phyloP scores from a whole-genome alignment of 2,113 vertebrate genomes.

The Heterotilapia buettikoferi region DNA sequence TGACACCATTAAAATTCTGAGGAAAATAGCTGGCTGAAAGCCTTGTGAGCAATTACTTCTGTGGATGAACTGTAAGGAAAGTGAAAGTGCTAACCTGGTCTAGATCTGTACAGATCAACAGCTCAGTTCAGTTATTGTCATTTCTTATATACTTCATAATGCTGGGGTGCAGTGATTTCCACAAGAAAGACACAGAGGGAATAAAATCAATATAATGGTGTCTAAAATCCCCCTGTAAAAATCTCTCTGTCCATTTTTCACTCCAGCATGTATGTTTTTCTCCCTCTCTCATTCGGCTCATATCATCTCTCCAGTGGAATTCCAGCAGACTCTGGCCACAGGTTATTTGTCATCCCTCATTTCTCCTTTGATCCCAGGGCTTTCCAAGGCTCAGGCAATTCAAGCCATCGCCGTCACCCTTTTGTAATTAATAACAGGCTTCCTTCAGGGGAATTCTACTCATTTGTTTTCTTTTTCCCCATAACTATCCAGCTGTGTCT shows the following conservation, averaged over 20 bases:
- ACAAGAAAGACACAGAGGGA: neutral
- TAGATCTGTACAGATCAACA: neutral
- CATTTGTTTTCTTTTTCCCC: slow-evolving; percentile 68
- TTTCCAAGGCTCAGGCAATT: slow-evolving; percentile 68
- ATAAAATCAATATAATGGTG: neutral
- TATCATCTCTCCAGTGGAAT: slow-evolving; percentile 22
- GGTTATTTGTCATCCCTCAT: slow-evolving; percentile 68
- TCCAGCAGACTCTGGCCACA: slow-evolving; percentile 31
- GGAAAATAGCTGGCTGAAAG: slow-evolving; percentile 11
- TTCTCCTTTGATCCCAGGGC: slow-evolving; percentile 71
- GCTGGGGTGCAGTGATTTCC: neutral
- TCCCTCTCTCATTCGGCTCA: neutral
- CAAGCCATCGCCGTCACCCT: slow-evolving; percentile 64
- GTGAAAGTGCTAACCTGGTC: neutral
- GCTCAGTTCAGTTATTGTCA: neutral
- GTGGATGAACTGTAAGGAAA: neutral
- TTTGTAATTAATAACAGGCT: slow-evolving; percentile 80
- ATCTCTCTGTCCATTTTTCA: neutral
- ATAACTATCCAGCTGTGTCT: slow-evolving; percentile 57
- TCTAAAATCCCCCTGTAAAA: neutral
- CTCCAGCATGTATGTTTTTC: neutral
- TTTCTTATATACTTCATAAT: neutral
- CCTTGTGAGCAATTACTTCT: slow-evolving; percentile 33
- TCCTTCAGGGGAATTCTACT: slow-evolving; percentile 58
- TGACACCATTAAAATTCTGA: slow-evolving; percentile 39